phyloP scores from a whole-genome alignment of 2,797 vertebrate species.

The Diplodus puntazzo region DNA sequence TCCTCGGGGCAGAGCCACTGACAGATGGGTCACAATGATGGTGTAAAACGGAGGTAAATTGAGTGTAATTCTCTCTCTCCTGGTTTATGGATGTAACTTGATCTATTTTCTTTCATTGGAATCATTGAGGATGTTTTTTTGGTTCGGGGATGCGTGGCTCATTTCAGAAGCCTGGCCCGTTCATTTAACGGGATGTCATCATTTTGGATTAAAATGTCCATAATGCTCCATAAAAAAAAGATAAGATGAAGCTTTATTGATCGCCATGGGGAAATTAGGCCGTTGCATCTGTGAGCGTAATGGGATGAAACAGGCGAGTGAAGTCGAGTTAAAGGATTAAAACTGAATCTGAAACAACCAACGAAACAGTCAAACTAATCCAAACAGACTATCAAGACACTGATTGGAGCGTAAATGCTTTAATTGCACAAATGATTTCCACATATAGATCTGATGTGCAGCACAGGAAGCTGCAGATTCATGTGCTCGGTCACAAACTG shows the following conservation, averaged over 20 bases:
- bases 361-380: slow-evolving; percentile 22
- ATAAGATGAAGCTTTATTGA: slow-evolving; percentile 55
- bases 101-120: slow-evolving; percentile 49
- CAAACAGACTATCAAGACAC: slow-evolving; percentile 18
- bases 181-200: slow-evolving; percentile 55
- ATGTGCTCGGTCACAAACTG: background rate
- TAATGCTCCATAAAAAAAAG: slow-evolving; percentile 41
- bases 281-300: slow-evolving; percentile 39
- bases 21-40: slow-evolving; percentile 59
- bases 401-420: slow-evolving; percentile 1
- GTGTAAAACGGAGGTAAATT: slow-evolving; percentile 47
- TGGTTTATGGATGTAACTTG: slow-evolving; percentile 46
- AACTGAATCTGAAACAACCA: slow-evolving; percentile 22
- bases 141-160: slow-evolving; percentile 12
- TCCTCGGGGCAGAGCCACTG: slow-evolving; percentile 45
- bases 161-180: slow-evolving; percentile 5
- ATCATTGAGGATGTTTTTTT: slow-evolving; percentile 23
- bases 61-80: slow-evolving; percentile 48
- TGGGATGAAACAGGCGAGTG: slow-evolving; percentile 17
- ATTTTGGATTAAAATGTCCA: slow-evolving; percentile 60
- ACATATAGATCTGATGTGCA: background rate
- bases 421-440: slow-evolving; percentile 3
- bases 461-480: background rate
- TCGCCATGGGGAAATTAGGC: slow-evolving; percentile 45
- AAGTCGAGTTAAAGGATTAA: slow-evolving; percentile 6